These are phyloP conservation scores for Sitodiplosis mosellana DNA, from an alignment of 1,140 invertebrate species.

Conservation along the genomic window DNA sequence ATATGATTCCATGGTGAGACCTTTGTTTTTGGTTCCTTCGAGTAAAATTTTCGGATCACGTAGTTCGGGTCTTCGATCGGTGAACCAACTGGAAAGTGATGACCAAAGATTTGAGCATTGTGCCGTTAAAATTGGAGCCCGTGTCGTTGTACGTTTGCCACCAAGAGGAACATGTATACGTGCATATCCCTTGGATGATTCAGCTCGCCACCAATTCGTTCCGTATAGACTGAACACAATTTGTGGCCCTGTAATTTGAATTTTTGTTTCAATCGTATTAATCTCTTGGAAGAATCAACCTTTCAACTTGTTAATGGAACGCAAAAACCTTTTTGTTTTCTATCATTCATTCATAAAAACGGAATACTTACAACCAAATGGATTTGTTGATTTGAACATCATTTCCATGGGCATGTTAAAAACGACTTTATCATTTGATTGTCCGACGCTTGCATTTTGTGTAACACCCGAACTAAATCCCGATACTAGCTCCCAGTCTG, in stretches of 20 bases:
- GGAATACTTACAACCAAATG: conserved; percentile 23
- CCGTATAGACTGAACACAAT: conserved; percentile 24
- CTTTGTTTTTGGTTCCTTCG: conserved; percentile 17
- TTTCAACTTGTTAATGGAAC: too few relatives aligned
- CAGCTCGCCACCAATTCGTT: conserved; percentile 15
- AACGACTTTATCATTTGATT: conserved; percentile 16
- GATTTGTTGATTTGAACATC: conserved; percentile 22
- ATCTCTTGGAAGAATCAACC: too few relatives aligned
- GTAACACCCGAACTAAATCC: conserved; percentile 21
- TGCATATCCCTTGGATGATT: conserved; percentile 21
- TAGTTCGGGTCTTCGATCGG: conserved; percentile 18
- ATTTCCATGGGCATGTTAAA: conserved; percentile 26
- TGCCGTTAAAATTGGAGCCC: conserved; percentile 17
- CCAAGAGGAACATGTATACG: conserved; percentile 21
- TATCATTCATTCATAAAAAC: not conserved
- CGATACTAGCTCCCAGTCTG: conserved; percentile 20
- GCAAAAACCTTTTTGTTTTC: too few relatives aligned
- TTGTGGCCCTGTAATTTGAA: conserved; percentile 23
- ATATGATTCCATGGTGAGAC: conserved; percentile 8
- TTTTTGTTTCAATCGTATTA: too few relatives aligned
- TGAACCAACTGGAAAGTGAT: conserved; percentile 17
- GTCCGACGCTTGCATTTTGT: conserved; percentile 15
- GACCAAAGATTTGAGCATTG: conserved; percentile 16
- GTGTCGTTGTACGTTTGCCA: conserved; percentile 6
- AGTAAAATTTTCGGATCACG: conserved; percentile 19